These are phyloP conservation scores for Albula goreensis DNA, from an alignment of 2,113 vertebrate genomes.

Conservation along the genomic window DNA sequence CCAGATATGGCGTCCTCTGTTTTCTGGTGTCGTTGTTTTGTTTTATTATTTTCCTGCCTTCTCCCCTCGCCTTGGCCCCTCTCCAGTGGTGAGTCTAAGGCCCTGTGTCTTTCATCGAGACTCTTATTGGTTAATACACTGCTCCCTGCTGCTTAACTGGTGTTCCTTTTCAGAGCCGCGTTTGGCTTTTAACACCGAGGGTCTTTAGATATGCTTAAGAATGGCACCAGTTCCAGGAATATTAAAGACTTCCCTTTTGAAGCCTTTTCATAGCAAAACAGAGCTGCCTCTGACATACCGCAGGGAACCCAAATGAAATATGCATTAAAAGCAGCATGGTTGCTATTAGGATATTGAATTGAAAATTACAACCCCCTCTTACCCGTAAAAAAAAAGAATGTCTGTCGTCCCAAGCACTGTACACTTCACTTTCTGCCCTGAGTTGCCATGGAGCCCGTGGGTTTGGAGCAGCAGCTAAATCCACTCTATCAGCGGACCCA, in stretches of 20 bases:
- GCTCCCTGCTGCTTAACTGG: slow-evolving; percentile 36
- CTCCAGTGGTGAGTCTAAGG: slow-evolving; percentile 21
- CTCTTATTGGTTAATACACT: slow-evolving; percentile 43
- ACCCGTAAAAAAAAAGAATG: slow-evolving; percentile 17
- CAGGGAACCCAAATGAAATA: slow-evolving; percentile 43
- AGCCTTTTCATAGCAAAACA: slow-evolving; percentile 41
- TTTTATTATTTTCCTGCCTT: slow-evolving; percentile 38
- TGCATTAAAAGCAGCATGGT: slow-evolving; percentile 42
- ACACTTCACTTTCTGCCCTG: not conserved
- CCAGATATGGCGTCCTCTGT: slow-evolving; percentile 13
- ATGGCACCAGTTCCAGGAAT: slow-evolving; percentile 43
- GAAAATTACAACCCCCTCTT: slow-evolving; percentile 29
- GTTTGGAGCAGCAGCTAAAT: slow-evolving; percentile 8
- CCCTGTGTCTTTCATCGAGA: slow-evolving; percentile 28
- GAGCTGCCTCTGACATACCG: slow-evolving; percentile 29
- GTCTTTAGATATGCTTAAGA: slow-evolving; percentile 45
- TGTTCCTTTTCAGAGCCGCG: slow-evolving; percentile 42
- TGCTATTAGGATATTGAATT: slow-evolving; percentile 43
- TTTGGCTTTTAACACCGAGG: slow-evolving; percentile 41
- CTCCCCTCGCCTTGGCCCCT: slow-evolving; percentile 25
- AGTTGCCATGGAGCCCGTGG: slow-evolving; percentile 32
- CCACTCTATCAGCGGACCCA: slow-evolving; percentile 12
- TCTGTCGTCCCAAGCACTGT: not conserved
- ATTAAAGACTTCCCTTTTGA: slow-evolving; percentile 45
- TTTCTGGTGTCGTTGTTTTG: not conserved